Percentiles rank a stretch among this genome's conserved stretches.
Conservation (phyloP, 2,888 invertebrate genomes). For the Plusia festucae region DNA sequence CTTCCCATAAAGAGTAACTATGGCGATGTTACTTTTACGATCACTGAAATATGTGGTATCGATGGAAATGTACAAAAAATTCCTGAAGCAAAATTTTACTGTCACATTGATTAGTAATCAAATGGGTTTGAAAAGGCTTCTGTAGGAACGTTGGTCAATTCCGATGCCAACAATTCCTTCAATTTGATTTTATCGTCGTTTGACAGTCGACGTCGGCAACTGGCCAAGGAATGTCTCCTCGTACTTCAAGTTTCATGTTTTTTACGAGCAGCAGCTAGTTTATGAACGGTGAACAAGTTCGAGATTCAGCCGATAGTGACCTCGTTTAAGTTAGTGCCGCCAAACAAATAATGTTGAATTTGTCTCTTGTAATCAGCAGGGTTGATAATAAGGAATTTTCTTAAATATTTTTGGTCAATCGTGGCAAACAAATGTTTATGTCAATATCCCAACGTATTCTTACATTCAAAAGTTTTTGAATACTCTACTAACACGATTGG, state of each 20-base stretch:
- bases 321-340: constrained; percentile 36
- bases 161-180: constrained; percentile 68
- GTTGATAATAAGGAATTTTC: constrained; percentile 5
- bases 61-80: constrained; percentile 23
- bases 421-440: not conserved
- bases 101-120: constrained; percentile 49
- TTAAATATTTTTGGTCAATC: not conserved
- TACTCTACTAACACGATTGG: too few species aligned
- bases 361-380: constrained; percentile 7
- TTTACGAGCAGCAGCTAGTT: constrained; percentile 61
- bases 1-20: constrained; percentile 34
- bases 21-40: constrained; percentile 42
- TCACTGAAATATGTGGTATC: constrained; percentile 33
- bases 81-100: constrained; percentile 36
- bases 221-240: constrained; percentile 65
- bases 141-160: constrained; percentile 49
- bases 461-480: too few species aligned
- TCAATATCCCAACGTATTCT: not conserved
- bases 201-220: constrained; percentile 69
- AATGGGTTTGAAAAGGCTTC: constrained; percentile 51
- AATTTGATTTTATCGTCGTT: constrained; percentile 72
- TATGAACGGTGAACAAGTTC: constrained; percentile 49
- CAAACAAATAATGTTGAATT: constrained; percentile 30
- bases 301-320: constrained; percentile 52
- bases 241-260: constrained; percentile 58